Evolutionary conservation across 2,888 invertebrate species (phyloP), one percentile per base, ranked within the genome.

Genomic region (Lottia scabra): DNA sequence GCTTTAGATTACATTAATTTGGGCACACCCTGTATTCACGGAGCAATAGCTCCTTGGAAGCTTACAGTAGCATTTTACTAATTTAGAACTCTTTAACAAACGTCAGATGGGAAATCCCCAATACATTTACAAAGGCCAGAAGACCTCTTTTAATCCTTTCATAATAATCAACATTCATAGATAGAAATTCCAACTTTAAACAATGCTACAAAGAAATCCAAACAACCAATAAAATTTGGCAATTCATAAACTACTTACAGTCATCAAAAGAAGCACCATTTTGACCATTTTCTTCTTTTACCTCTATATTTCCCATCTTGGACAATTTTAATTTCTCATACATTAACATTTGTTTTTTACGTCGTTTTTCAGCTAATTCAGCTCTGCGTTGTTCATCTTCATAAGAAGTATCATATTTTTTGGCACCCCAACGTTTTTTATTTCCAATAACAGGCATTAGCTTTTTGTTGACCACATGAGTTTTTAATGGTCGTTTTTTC

Each of bases 281-380:
- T 1, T 73, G 48, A 10, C 76, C 71, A 0, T 77, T 78, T 1
- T 73, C 64, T 5, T 72, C 72, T 6, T 76, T 78, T 3, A 62
- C 43, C n/a, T 71, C 72, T 8, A 68, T 27, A 12, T 64, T 65
- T 16, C 73, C 70, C 67, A 73, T 76, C 16, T 75, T 73, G 19
- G 68, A 71, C 23, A 56, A 56, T 56, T 56, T 56, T 56, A 56
- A 56, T 74, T 79, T 78, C 45, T 82, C 81, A 69, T 80, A 76
- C 79, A 83, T 78, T 67, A 78, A 78, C 76, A 80, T 78, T 67
- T 83, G 84, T 63, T 78, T 78, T 63, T 80, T 76, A 23, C 83
- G 75, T 63, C 84, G 68, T 70, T 78, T 80, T 65, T 85, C 85
- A 1, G 83, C 83, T 62, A 83, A 68, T 46, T 81, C 82, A 44